Evolutionary conservation across 1,140 invertebrate species (phyloP), one percentile per base, ranked within the genome.

Genomic region (Heliconius himera): DNA sequence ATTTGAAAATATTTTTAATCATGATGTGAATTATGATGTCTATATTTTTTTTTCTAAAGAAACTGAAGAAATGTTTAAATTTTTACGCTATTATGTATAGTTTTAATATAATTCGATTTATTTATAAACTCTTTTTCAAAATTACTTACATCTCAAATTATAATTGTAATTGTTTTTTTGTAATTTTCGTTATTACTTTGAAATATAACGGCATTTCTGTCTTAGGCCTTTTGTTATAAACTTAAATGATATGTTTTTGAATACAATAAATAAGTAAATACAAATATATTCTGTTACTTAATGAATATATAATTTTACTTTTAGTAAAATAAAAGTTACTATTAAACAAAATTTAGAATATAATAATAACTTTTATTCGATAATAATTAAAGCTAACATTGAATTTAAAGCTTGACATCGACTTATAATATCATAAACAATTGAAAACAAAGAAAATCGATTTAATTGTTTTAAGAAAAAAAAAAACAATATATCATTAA

Each of bases 311-410:
- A 78, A 74, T 74, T 51, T 74, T 16, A 74, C n/a, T 73, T 71
- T 74, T 66, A 79, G 29, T 74, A 73, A 82, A 79, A 83, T 82
- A 75, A 83, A 83, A 80, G 81, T 78, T 78, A 80, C 75, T 78
- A 83, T 74, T 79, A 76, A 78, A 81, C 49, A 74, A 79, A 77
- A 73, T 70, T 78, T 88, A 81, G 85, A 87, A 87, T 88, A 88
- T 75, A 85, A 87, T 85, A 83, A 86, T 87, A 90, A 89, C 79
- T 81, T 88, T 88, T 89, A 88, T 82, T 87, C 74, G 76, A 82
- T 92, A 91, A 82, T 92, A 91, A 93, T 94, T 94, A 94, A 94
- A 94, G 92, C 92, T 94, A 94, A 93, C 87, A 87, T 91, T 89
- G 85, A 94, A 92, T 93, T 94, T 94, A 94, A 94, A 94, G 92